Evolutionary conservation across 2,113 vertebrate genomes (phyloP).

Genomic region (Polypterus senegalus): DNA sequence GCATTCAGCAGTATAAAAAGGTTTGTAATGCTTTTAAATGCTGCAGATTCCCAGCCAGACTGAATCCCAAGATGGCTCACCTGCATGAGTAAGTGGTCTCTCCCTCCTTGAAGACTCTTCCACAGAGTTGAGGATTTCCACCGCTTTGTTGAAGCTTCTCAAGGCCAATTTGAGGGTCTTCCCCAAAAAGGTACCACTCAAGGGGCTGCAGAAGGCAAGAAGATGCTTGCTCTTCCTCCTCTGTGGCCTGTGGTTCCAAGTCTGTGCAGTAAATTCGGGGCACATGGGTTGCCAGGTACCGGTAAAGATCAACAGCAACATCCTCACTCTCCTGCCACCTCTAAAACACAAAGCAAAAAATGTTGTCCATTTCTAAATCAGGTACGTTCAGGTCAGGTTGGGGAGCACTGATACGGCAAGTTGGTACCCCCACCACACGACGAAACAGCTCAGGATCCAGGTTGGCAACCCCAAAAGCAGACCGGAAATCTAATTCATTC

Average conservation of each 20-base stretch:
- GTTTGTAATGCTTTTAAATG: not conserved
- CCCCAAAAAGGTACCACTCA: conserved; percentile 81
- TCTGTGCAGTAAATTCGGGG: conserved; percentile 71
- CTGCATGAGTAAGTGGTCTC: conserved; percentile 97
- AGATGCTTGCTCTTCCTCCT: conserved; percentile 68
- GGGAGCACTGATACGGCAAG: not conserved
- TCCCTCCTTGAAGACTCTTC: conserved; percentile 89
- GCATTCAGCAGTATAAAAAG: no score
- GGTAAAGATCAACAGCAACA: conserved; percentile 56
- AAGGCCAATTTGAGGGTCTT: conserved; percentile 69
- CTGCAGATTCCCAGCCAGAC: not conserved
- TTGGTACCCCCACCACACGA: not conserved
- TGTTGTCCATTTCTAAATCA: conserved; percentile 8
- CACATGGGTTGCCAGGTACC: conserved; percentile 71
- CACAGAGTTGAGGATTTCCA: conserved; percentile 76
- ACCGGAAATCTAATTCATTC: not conserved
- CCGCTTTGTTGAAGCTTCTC: conserved; percentile 73
- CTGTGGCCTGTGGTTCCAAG: conserved; percentile 58
- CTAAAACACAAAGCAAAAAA: conserved; percentile 40
- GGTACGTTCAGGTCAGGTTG: conserved; percentile 4
- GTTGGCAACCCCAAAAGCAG: not conserved
- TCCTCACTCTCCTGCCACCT: conserved; percentile 67
- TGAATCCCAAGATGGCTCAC: conserved; percentile 37
- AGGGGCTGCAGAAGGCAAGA: conserved; percentile 61
- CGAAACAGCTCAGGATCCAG: not conserved